Base-by-base conservation (phyloP, 2,113 vertebrate species). In the Sinocyclocheilus anshuiensis region DNA sequence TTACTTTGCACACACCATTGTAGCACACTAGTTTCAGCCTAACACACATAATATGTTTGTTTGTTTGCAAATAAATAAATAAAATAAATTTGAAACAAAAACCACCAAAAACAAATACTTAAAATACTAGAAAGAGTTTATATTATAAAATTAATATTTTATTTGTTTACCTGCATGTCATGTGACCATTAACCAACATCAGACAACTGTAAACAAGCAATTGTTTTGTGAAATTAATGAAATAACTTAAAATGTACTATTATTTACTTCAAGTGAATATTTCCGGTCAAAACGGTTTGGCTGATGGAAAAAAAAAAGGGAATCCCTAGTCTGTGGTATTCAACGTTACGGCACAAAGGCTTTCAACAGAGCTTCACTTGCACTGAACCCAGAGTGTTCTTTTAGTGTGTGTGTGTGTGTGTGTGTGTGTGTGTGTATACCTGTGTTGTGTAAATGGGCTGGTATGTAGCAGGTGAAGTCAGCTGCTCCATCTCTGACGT, bases 401-500 rank as follows among this genome's bases (percentile, higher is more conserved):
- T 55, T 45, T 50, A 76, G 16, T 26, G 36, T 29, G 78, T 16
- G 50, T 69, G 36, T 39, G 36, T 39, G 33, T 45, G 5, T 59
- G 53, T 39, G 26, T 36, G 6, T 50, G 42, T 53, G 39, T 78
- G 53, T 69, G 42, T 53, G 39, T 78, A 42, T 69, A 83, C 76
- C 81, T 96, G 93, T 88, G 86, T 84, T 91, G 29, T 92, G 92
- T 76, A 93, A 93, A 85, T 95, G 91, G 20, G 90, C 87, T 36
- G 96, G 95, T 36, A 94, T 91, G 8, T 92, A 90, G 18, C 90
- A 91, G 87, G 96, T 93, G 12, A 96, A 95, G 85, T 97, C 96
- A 0, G 97, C 93, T 22, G 96, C 96, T 76, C 93, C 88, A 69
- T 98, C 94, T 88, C 97, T 92, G 85, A 99, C 93, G 0, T 94